Evolutionary conservation across 30 jellyfish, hydroid and myxozoan species (phyloP), one percentile per base, ranked within the genome.

Genomic region (Chrysaora quinquecirrha): DNA sequence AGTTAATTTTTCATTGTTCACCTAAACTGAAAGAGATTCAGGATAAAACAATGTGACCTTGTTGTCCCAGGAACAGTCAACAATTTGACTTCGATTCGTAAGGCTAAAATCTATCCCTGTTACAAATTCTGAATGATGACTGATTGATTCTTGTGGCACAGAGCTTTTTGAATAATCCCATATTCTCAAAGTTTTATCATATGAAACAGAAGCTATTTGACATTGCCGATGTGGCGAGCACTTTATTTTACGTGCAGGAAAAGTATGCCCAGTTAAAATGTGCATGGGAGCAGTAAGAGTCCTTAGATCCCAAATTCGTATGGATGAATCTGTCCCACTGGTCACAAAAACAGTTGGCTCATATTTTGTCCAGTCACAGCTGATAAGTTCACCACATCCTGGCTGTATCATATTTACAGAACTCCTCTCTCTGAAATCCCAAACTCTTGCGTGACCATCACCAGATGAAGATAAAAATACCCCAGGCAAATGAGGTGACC

Each of bases 231-330:
- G 80, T 1, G 93, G 93, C 1, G 93, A 82, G 21, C 87, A 49
- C n/a, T 83, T 83, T 3, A 83, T 32, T 28, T 78, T 62, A 12
- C 82, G 81, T 7, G 87, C 94, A 18, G 94, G 94, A 25, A 64
- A 83, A 24, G 27, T 31, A 34, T 83, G 94, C 16, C 94, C 94
- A 10, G 23, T 61, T 27, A 83, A 34, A 23, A 61, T 46, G 4
- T 35, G 60, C 7, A 83, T 10, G 12, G 87, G 87, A 11, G 33
- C 28, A 27, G 34, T 0, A 34, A 28, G 43, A 3, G 31, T 21
- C 35, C 94, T 48, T 18, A 83, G 34, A 60, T 83, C 94, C 94
- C 94, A 83, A 22, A 83, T 28, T 58, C 94, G n/a, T 52, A 75
- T 21, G 47, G 35, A 48, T 75, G 86, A 50, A 31, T 75, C 86